Conservation (phyloP, 2,888 invertebrate genomes). For the Lottia gigantea region DNA sequence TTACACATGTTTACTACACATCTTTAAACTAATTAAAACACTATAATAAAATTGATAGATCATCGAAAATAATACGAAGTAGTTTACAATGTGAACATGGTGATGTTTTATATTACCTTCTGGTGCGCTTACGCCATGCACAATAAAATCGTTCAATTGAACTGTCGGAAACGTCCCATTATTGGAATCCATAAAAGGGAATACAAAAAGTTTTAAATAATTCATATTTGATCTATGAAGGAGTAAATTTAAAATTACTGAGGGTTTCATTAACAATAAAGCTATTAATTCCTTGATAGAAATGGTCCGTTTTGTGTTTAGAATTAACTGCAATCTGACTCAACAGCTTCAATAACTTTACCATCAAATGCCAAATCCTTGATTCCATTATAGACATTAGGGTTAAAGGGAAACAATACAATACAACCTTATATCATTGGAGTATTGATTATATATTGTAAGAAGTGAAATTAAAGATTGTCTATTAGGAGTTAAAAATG, state of each 20-base stretch:
- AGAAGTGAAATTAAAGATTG: too few species aligned
- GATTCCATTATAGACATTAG: too few species aligned
- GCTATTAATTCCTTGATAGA: not conserved
- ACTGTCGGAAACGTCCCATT: not conserved
- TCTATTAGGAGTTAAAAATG: too few species aligned
- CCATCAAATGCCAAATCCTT: not conserved
- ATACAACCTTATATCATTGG: constrained; percentile 9
- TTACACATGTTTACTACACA: not conserved
- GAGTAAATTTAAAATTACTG: not conserved
- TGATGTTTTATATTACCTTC: not conserved
- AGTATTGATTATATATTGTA: too few species aligned
- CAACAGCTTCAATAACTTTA: not conserved
- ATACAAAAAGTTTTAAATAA: not conserved
- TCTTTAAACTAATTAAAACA: not conserved
- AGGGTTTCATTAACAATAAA: not conserved
- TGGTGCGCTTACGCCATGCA: not conserved
- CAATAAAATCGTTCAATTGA: not conserved
- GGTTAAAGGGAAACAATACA: constrained; percentile 25
- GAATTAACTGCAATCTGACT: not conserved
- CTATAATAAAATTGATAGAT: not conserved
- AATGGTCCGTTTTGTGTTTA: not conserved
- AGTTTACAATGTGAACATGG: not conserved
- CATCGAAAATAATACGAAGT: not conserved
- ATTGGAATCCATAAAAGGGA: not conserved
- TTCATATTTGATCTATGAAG: not conserved